Evolutionary conservation across 1,140 invertebrate genomes (phyloP).

Genomic region (Cherax destructor): DNA sequence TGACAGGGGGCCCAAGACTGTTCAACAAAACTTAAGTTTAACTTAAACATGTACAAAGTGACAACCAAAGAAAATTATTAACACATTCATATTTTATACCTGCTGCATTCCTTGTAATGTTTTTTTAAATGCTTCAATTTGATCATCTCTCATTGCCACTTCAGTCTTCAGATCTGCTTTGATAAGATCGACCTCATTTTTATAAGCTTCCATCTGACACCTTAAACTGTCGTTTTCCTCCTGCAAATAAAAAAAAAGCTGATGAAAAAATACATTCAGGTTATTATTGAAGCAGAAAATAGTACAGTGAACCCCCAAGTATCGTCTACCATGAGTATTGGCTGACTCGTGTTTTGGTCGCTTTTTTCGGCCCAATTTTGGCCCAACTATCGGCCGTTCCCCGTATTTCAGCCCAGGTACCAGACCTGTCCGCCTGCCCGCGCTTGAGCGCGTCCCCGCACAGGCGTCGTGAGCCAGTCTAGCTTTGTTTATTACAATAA

Average conservation of each 20-base stretch:
- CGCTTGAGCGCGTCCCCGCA: no score
- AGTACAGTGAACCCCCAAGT: no score
- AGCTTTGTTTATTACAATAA: no score
- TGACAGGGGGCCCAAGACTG: no score
- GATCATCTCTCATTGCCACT: constrained; percentile 83
- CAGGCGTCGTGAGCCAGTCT: no score
- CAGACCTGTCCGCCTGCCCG: no score
- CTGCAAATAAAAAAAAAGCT: constrained; percentile 74
- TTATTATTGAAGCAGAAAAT: no score
- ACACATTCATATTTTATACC: constrained; percentile 73
- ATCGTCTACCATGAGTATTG: no score
- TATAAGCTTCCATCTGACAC: constrained; percentile 95
- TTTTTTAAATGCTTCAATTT: constrained; percentile 84
- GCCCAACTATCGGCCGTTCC: no score
- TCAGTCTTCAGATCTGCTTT: constrained; percentile 82
- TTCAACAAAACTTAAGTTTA: background rate
- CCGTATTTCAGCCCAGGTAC: no score
- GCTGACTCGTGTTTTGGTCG: no score
- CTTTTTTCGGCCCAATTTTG: no score
- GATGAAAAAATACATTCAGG: background rate
- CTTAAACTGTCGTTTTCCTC: constrained; percentile 93
- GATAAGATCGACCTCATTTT: constrained; percentile 88
- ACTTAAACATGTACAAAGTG: background rate
- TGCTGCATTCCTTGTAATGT: constrained; percentile 87
- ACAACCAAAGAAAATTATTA: background rate